phyloP scores from a whole-genome alignment of 2,113 vertebrate species.

The Glaucidium brasilianum region DNA sequence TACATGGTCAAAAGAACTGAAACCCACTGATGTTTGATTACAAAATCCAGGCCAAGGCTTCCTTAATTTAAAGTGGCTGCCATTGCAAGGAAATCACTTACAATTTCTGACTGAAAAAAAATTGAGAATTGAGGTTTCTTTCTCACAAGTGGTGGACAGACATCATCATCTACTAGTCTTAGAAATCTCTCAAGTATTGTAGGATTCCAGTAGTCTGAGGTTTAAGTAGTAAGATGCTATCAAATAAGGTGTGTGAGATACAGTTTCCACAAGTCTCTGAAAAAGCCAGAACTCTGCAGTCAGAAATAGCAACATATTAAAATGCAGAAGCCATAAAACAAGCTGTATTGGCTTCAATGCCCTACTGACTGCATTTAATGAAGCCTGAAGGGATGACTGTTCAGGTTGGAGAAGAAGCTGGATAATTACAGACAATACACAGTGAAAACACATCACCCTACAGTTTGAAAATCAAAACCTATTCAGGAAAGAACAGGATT shows the following conservation, averaged over 20 bases:
- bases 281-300: background rate
- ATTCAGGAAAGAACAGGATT: background rate
- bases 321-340: background rate
- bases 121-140: background rate
- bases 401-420: background rate
- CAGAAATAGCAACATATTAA: background rate
- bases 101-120: background rate
- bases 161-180: background rate
- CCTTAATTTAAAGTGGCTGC: background rate
- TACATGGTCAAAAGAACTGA: background rate
- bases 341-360: background rate
- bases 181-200: background rate
- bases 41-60: background rate
- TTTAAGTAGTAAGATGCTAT: background rate
- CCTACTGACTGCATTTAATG: background rate
- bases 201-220: background rate
- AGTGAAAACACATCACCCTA: background rate
- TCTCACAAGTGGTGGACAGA: background rate
- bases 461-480: background rate
- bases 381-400: conserved; percentile 7
- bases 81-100: background rate
- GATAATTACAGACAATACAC: background rate
- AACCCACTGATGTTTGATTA: background rate
- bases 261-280: background rate
- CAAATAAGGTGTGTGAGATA: background rate